Conservation (phyloP, 2,888 invertebrate species). For the Leucophenga montana region DNA sequence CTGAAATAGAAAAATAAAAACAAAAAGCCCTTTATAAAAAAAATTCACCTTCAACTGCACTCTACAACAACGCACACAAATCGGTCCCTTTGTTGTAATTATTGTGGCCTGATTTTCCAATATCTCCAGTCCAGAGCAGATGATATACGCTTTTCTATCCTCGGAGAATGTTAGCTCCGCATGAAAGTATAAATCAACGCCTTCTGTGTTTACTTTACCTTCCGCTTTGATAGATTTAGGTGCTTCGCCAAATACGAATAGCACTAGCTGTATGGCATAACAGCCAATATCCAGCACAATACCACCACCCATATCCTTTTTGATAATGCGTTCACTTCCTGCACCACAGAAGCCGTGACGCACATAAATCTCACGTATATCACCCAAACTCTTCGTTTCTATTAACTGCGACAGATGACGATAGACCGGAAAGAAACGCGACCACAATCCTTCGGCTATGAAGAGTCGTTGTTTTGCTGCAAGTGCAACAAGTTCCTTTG, state of each 20-base stretch:
- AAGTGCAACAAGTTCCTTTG: constrained; percentile 77
- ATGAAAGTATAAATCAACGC: constrained; percentile 77
- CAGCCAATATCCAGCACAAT: constrained; percentile 83
- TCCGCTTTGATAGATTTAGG: constrained; percentile 79
- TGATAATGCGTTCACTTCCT: constrained; percentile 75
- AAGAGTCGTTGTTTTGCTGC: constrained; percentile 81
- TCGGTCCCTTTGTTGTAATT: constrained; percentile 54
- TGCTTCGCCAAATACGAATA: constrained; percentile 78
- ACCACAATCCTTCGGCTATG: constrained; percentile 90
- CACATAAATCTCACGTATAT: constrained; percentile 78
- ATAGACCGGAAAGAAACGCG: constrained; percentile 84
- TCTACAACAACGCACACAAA: constrained; percentile 49
- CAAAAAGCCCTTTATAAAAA: constrained; percentile 18
- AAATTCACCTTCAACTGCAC: neutral
- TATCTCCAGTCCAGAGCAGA: constrained; percentile 54
- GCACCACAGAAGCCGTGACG: constrained; percentile 79
- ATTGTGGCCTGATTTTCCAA: constrained; percentile 55
- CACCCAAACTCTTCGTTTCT: constrained; percentile 75
- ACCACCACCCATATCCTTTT: constrained; percentile 82
- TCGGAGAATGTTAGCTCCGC: constrained; percentile 52
- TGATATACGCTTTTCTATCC: constrained; percentile 49
- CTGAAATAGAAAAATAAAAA: constrained; percentile 56
- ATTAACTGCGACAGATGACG: constrained; percentile 77
- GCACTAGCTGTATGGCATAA: constrained; percentile 81
- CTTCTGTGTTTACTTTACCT: constrained; percentile 80